Conservation (phyloP, 2,113 vertebrate species). For the Bostrychus sinensis region DNA sequence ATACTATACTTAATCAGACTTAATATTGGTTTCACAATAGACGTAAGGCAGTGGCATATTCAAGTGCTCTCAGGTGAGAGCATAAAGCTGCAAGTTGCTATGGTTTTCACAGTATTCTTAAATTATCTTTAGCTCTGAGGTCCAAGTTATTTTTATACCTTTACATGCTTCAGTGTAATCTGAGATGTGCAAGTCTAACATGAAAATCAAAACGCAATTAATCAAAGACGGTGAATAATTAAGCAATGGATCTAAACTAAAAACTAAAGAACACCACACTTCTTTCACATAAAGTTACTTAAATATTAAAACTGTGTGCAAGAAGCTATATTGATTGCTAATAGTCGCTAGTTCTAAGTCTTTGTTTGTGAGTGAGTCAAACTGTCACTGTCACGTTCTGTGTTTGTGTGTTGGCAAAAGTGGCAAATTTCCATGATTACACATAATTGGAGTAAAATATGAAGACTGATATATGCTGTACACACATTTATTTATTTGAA, state of each 20-base stretch:
- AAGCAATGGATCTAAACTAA: neutral
- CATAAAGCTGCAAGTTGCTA: constrained; percentile 64
- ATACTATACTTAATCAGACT: too few relatives aligned
- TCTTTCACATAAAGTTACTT: neutral
- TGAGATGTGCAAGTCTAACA: neutral
- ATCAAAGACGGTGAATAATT: neutral
- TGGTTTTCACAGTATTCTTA: constrained; percentile 44
- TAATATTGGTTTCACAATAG: too few relatives aligned
- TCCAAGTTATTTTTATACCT: constrained; percentile 54
- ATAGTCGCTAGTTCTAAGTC: constrained; percentile 40
- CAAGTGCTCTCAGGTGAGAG: neutral
- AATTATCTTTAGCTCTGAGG: constrained; percentile 37
- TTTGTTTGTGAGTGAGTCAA: constrained; percentile 61
- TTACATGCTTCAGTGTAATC: constrained; percentile 29
- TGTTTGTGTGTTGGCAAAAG: constrained; percentile 58
- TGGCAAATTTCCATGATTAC: constrained; percentile 17
- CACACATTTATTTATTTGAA: too few relatives aligned
- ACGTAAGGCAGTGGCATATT: neutral
- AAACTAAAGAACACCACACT: neutral
- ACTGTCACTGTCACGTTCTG: constrained; percentile 64
- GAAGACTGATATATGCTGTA: too few relatives aligned
- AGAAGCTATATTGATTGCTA: constrained; percentile 48
- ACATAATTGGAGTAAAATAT: too few relatives aligned
- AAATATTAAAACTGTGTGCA: constrained; percentile 7
- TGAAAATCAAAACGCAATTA: constrained; percentile 6